phyloP scores from a whole-genome alignment of 2,113 vertebrate species.

The Cyprinodon variegatus region DNA sequence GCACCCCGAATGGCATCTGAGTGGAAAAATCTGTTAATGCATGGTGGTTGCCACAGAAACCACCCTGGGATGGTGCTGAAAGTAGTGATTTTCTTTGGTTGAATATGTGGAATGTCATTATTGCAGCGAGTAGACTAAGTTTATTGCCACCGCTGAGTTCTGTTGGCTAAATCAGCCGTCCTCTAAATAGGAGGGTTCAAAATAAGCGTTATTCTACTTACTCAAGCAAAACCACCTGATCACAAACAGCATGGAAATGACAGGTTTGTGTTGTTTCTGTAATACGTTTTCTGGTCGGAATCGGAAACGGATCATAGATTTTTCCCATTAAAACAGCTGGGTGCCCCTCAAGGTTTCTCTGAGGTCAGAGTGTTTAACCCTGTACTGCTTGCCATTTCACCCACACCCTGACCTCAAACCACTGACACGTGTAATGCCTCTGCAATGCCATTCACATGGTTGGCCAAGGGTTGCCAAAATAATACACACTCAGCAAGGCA shows the following conservation, averaged over 20 bases:
- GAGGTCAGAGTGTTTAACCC: constrained; percentile 79
- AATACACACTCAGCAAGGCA: constrained; percentile 40
- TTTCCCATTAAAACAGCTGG: constrained; percentile 69
- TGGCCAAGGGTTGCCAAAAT: constrained; percentile 40
- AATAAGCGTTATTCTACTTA: constrained; percentile 22
- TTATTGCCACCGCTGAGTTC: background rate
- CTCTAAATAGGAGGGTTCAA: background rate
- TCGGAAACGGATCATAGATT: constrained; percentile 70
- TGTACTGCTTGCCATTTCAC: constrained; percentile 53
- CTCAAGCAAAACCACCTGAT: constrained; percentile 1
- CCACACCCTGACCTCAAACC: constrained; percentile 51
- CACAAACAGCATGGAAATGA: constrained; percentile 4
- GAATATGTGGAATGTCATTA: constrained; percentile 19
- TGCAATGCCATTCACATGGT: constrained; percentile 29
- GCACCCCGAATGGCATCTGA: constrained; percentile 39
- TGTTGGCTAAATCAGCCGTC: constrained; percentile 12
- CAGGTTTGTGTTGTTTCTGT: constrained; percentile 13
- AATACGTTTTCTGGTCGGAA: constrained; percentile 35
- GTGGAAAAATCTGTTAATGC: constrained; percentile 58
- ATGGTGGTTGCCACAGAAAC: constrained; percentile 38
- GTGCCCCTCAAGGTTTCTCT: constrained; percentile 49
- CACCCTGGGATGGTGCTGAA: constrained; percentile 28
- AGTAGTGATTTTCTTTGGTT: constrained; percentile 53
- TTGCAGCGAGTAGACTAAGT: constrained; percentile 6
- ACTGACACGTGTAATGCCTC: constrained; percentile 59